Conservation (phyloP, 2,113 vertebrate species). For the Orcinus orca region DNA sequence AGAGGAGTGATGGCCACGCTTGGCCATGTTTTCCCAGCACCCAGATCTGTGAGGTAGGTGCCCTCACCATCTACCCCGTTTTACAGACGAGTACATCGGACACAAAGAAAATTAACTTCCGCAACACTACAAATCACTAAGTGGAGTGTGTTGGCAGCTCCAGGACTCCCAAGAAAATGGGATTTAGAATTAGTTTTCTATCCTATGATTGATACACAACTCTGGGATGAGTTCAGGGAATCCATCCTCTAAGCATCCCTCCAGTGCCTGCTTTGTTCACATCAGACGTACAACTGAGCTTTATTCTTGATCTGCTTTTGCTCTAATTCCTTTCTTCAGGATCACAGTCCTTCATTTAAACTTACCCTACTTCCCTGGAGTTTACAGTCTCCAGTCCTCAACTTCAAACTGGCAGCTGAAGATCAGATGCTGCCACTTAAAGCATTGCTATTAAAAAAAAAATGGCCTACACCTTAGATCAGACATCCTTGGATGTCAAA, state of each 20-base stretch:
- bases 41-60: neutral
- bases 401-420: neutral
- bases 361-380: neutral
- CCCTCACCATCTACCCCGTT: neutral
- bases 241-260: neutral
- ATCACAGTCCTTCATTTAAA: neutral
- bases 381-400: fast-evolving
- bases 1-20: neutral
- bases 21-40: neutral
- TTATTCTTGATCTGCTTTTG: neutral
- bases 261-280: neutral
- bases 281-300: fast-evolving
- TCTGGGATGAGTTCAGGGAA: neutral
- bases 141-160: neutral
- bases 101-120: neutral
- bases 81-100: neutral
- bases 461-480: fast-evolving
- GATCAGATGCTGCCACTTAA: neutral
- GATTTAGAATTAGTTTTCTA: neutral
- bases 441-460: neutral
- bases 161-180: neutral
- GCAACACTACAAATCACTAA: neutral
- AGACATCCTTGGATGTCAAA: neutral
- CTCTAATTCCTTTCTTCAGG: neutral
- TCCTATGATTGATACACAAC: neutral